A percentile compares a stretch with the other conserved stretches of the same genome.
phyloP scores from a whole-genome alignment of 2,888 invertebrate genomes.

The Melipona beecheii region DNA sequence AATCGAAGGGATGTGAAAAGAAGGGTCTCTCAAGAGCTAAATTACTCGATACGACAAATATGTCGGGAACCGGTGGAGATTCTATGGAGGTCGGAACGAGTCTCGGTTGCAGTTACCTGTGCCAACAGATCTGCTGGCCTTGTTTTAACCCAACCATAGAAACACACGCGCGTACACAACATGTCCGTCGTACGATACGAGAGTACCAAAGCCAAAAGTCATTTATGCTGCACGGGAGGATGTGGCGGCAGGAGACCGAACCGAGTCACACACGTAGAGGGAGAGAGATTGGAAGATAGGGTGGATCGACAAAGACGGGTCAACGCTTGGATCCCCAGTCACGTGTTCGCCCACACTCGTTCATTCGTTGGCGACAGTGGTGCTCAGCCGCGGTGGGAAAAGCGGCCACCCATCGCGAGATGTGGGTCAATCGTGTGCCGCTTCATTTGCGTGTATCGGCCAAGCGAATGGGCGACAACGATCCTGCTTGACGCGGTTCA shows the following conservation, averaged over 20 bases:
- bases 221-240: conserved; percentile 66
- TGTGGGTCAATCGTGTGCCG: conserved; percentile 60
- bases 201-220: conserved; percentile 66
- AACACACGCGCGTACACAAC: conserved; percentile 44
- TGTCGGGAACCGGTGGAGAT: conserved; percentile 8
- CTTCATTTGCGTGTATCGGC: conserved; percentile 52
- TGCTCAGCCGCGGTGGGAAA: conserved; percentile 69
- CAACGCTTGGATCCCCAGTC: conserved; percentile 76
- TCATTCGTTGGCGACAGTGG: conserved; percentile 79
- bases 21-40: neutral
- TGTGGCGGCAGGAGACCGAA: conserved; percentile 27
- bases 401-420: conserved; percentile 57
- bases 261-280: conserved; percentile 6
- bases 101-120: conserved; percentile 39
- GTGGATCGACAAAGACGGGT: conserved; percentile 56
- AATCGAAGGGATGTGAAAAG: too few relatives aligned
- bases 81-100: conserved; percentile 31
- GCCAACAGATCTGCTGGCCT: conserved; percentile 33
- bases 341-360: conserved; percentile 81
- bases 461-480: conserved; percentile 17
- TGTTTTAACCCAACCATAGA: conserved; percentile 59
- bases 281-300: conserved; percentile 29
- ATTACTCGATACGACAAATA: neutral
- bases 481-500: conserved; percentile 16
- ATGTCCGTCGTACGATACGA: conserved; percentile 56